phyloP scores from a whole-genome alignment of 2,888 invertebrate genomes.

The Heliconius aoede region DNA sequence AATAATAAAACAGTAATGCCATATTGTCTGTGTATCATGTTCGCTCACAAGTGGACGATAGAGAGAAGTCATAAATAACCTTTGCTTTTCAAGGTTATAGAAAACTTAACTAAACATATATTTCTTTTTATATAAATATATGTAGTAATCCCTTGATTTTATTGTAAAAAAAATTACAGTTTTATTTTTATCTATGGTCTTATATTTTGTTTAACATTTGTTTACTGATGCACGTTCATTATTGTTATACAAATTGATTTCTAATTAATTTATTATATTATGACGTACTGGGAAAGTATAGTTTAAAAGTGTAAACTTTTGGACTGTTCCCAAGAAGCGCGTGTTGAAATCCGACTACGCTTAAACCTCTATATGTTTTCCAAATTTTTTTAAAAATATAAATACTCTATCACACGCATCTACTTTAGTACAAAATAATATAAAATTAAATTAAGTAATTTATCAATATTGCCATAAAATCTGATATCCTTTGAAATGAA shows the following conservation, averaged over 20 bases:
- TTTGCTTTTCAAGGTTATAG: slow-evolving; percentile 42
- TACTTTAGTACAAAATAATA: not conserved
- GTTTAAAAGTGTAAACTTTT: no score
- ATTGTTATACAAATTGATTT: no score
- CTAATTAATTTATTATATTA: no score
- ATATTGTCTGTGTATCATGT: slow-evolving; percentile 43
- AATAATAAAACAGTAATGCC: slow-evolving; percentile 47
- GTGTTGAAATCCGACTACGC: not conserved
- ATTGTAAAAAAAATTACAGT: not conserved
- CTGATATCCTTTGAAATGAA: slow-evolving; percentile 38
- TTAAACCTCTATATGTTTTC: not conserved
- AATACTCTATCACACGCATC: not conserved
- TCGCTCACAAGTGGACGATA: slow-evolving; percentile 33
- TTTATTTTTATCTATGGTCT: no score
- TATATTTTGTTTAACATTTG: not conserved
- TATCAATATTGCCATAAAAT: slow-evolving; percentile 39
- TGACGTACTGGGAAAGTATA: no score
- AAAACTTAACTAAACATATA: slow-evolving; percentile 29
- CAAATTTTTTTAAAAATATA: not conserved
- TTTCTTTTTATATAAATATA: not conserved
- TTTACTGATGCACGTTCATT: not conserved
- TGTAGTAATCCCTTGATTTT: not conserved
- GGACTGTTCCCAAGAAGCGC: no score
- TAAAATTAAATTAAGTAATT: slow-evolving; percentile 45
- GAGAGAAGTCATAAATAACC: slow-evolving; percentile 39